Base-by-base conservation (phyloP, 2,888 invertebrate genomes). In the Sthenelais limicola region DNA sequence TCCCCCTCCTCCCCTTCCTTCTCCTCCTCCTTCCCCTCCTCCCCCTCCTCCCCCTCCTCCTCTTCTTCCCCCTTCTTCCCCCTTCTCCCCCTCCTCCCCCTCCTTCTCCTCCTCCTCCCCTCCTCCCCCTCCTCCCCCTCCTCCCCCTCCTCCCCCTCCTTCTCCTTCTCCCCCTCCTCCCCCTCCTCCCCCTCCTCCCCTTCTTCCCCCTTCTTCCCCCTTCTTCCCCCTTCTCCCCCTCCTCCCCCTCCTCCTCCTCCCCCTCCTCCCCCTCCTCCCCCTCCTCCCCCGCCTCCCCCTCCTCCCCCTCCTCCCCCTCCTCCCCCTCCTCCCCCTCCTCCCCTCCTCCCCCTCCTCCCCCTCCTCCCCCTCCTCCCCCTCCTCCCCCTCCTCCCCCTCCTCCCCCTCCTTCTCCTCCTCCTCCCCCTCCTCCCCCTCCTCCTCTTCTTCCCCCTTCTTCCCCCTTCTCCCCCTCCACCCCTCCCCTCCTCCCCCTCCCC, bases 401-500 rank as follows among this genome's bases (percentile, higher is more conserved):
- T 43, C 47, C n/a, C 47, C 12, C 12, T 15, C 47, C 47, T 15
- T n/a, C n/a, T 12, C 47, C 12, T 12, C 12, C 12, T 12, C n/a
- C n/a, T n/a, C 12, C 47, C 47, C 47, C 12, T 24, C 26, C 26
- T 26, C 21, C 51, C 18, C 21, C 26, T 51, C 26, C 51, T 26
- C 26, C 5, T 24, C 21, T 51, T 24, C n/a, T 26, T 24, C 26
- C 51, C 51, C 21, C 51, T 9, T 51, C 21, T 51, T 51, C 21
- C 51, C 21, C 26, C 21, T 24, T 51, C 4, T 24, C 7, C 51
- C 51, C 26, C 51, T 43, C 47, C 47, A 43, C 12, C 47, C 47
- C 47, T 43, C 47, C n/a, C 47, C 47, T 12, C n/a, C 47, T 43
- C 47, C 47, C 47, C n/a, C 47, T 43, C 47, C 47, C 12, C n/a